Evolutionary conservation across 2,888 invertebrate genomes (phyloP), one percentile per base, ranked within the genome.

Genomic region (Drosophila neotestacea): DNA sequence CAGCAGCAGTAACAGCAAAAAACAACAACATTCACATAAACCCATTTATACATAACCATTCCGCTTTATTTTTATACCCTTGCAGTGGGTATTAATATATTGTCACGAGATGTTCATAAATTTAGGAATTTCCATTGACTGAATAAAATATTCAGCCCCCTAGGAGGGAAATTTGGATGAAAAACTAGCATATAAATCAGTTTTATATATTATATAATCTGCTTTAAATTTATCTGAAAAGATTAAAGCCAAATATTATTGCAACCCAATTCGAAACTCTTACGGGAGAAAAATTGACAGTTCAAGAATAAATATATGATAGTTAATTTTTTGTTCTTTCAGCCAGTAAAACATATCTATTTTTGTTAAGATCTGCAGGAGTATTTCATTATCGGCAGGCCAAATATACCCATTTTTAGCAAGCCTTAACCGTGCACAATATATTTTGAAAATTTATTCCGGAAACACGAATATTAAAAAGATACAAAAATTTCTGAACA

Each of bases 1-100:
- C 30, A 47, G 13, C 28, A 48, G 7, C 47, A 38, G 34, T 7
- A 32, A 11, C 50, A 38, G 36, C 42, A 51, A 39, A 41, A 10
- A 27, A 41, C 34, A 54, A 36, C 42, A 46, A 10, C 22, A 38
- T 39, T 50, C 16, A 16, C 4, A 38, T 28, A 13, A 41, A 28
- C 47, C 34, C 30, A 54, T 52, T 61, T 51, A 13, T 30, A 36
- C 16, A 51, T 16, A 54, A 46, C 46, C 4, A 16, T 47, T 56
- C 7, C 41, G 47, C 28, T 56, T 48, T 36, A 48, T 34, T 52
- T 30, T 4, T 13, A 30, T 44, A 28, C 44, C 36, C 52, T 41
- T 63, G 54, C 46, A 54, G 38, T 28, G 42, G 28, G 42, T 38
- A 28, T 38, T 16, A 22, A 16, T 9, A 30, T 44, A 51, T 34